A percentile compares a stretch with the other conserved stretches of the same genome.
These are phyloP conservation scores for Tyto alba DNA, from an alignment of 2,113 vertebrate genomes.

Conservation along the genomic window DNA sequence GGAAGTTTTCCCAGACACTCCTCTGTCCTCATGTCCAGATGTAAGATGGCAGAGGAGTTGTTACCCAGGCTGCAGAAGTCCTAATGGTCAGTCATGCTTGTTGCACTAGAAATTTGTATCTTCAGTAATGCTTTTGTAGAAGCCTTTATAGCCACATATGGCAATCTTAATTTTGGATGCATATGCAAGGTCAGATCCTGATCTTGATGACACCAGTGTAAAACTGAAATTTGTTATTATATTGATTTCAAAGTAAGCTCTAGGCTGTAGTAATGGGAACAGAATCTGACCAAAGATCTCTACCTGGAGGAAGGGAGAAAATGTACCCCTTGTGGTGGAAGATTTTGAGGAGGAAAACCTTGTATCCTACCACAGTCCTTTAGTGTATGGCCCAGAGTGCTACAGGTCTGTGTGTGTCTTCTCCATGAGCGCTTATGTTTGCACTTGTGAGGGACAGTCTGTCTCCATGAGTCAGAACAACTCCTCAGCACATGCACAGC, in stretches of 20 bases:
- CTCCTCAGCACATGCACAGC: neutral
- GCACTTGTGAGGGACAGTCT: neutral
- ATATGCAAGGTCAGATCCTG: neutral
- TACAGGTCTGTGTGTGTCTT: neutral
- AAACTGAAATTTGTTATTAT: neutral
- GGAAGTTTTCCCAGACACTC: neutral
- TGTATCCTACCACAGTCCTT: neutral
- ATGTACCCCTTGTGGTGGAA: neutral
- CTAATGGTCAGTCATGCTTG: neutral
- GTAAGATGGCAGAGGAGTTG: neutral
- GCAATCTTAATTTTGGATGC: neutral
- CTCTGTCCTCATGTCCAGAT: neutral
- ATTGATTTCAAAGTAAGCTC: neutral
- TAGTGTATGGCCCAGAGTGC: neutral
- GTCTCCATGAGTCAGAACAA: neutral
- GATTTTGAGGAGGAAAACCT: neutral
- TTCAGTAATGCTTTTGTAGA: neutral
- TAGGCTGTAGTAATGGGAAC: neutral
- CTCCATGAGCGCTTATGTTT: accelerated
- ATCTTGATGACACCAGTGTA: neutral
- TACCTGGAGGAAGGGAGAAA: neutral
- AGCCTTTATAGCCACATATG: neutral
- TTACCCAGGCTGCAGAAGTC: neutral
- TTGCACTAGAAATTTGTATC: neutral
- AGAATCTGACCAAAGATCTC: neutral